phyloP scores from a whole-genome alignment of 2,888 invertebrate genomes.

The Tethea ocularis region DNA sequence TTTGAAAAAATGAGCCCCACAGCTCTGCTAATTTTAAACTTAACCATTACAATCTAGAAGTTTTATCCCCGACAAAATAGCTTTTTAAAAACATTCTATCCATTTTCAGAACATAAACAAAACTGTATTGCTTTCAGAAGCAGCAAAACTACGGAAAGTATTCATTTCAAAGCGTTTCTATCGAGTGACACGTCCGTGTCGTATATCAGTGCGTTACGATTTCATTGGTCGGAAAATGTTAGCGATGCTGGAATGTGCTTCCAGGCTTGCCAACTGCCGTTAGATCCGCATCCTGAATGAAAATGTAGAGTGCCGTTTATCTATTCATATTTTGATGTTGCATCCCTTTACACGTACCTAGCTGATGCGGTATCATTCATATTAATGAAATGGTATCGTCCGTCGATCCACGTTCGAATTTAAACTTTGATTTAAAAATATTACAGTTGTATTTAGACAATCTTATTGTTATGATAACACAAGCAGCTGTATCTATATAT shows the following conservation, averaged over 20 bases:
- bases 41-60: too few species aligned
- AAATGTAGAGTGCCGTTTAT: background rate
- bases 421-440: too few species aligned
- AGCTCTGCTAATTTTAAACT: too few species aligned
- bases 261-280: constrained; percentile 6
- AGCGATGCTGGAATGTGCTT: background rate
- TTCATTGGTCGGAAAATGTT: constrained; percentile 4
- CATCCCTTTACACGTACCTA: background rate
- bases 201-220: constrained; percentile 6
- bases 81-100: background rate
- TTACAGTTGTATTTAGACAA: too few species aligned
- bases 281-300: constrained; percentile 6
- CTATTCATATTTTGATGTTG: background rate
- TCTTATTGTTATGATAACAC: too few species aligned
- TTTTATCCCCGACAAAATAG: too few species aligned
- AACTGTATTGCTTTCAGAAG: background rate
- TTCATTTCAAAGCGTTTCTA: background rate
- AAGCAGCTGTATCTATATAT: too few species aligned
- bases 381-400: too few species aligned
- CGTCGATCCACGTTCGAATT: background rate
- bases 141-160: background rate
- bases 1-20: too few species aligned
- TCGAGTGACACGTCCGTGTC: background rate
- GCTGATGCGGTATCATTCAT: background rate
- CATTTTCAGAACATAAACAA: background rate